Evolutionary conservation across 2,888 invertebrate genomes (phyloP).

Genomic region (Eupithecia centaureata): DNA sequence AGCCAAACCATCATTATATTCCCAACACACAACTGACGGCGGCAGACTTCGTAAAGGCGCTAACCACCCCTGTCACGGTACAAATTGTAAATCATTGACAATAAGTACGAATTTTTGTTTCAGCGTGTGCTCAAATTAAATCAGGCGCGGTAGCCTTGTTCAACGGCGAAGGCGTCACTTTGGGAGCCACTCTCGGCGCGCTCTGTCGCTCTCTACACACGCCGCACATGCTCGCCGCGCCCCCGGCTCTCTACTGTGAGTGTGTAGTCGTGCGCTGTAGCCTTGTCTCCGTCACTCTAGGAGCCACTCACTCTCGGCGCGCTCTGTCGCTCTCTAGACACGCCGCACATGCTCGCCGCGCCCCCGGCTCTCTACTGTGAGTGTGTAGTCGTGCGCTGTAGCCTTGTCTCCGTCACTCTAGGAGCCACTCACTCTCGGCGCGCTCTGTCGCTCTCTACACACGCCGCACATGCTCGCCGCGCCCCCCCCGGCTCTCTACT

Average conservation of each 20-base stretch:
- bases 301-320: slow-evolving; percentile 65
- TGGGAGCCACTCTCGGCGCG: slow-evolving; percentile 93
- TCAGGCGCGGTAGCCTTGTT: slow-evolving; percentile 94
- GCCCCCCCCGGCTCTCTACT: slow-evolving; percentile 50
- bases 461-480: slow-evolving; percentile 92
- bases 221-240: slow-evolving; percentile 91
- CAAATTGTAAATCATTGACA: too few relatives aligned
- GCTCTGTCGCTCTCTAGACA: slow-evolving; percentile 93
- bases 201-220: slow-evolving; percentile 94
- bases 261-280: slow-evolving; percentile 8
- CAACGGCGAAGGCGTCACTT: slow-evolving; percentile 92
- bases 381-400: slow-evolving; percentile 87
- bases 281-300: neutral
- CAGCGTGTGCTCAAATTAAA: slow-evolving; percentile 92
- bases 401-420: slow-evolving; percentile 91
- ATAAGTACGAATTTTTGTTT: too few relatives aligned
- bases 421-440: slow-evolving; percentile 93
- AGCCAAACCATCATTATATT: too few relatives aligned
- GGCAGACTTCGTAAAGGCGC: too few relatives aligned
- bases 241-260: slow-evolving; percentile 56
- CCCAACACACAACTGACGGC: too few relatives aligned
- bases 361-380: too few relatives aligned
- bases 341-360: too few relatives aligned
- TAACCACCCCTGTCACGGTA: too few relatives aligned
- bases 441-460: slow-evolving; percentile 94